Percentiles rank a stretch among this genome's conserved stretches.
Conservation (phyloP, 2,113 vertebrate species). For the Carettochelys insculpta region DNA sequence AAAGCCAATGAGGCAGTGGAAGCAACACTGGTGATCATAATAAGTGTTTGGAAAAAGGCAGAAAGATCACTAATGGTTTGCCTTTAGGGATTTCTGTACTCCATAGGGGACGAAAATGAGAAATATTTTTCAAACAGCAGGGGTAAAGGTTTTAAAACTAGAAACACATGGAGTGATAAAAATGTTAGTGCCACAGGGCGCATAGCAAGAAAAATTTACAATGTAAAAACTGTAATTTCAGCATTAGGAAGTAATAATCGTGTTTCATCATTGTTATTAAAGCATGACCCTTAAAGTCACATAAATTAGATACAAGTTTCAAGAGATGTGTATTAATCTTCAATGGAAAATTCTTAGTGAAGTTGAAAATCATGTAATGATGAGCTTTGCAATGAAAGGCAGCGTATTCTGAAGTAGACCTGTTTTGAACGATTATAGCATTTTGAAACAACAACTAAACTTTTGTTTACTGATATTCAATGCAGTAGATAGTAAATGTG, state of each 20-base stretch:
- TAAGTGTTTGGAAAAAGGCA: slow-evolving; percentile 99
- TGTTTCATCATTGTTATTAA: slow-evolving; percentile 99
- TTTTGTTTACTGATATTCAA: slow-evolving; percentile 52
- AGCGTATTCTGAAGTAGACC: not conserved
- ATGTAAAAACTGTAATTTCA: slow-evolving; percentile 99
- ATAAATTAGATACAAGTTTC: slow-evolving; percentile 91
- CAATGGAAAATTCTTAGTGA: slow-evolving; percentile 80
- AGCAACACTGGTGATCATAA: slow-evolving; percentile 98
- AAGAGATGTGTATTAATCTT: slow-evolving; percentile 87
- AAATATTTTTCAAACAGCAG: slow-evolving; percentile 99
- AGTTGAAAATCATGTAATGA: slow-evolving; percentile 80
- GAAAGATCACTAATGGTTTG: slow-evolving; percentile 99
- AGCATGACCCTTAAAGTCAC: slow-evolving; percentile 95
- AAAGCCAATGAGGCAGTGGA: slow-evolving; percentile 99
- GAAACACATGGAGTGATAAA: slow-evolving; percentile 99
- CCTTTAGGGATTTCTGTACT: slow-evolving; percentile 99
- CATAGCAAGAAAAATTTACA: slow-evolving; percentile 92
- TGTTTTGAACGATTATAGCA: slow-evolving; percentile 23
- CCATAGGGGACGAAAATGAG: slow-evolving; percentile 99
- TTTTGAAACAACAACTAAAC: slow-evolving; percentile 54
- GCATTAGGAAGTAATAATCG: slow-evolving; percentile 99
- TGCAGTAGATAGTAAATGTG: not conserved
- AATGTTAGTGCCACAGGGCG: slow-evolving; percentile 99
- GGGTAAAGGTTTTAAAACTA: slow-evolving; percentile 99
- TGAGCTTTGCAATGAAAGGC: slow-evolving; percentile 59